phyloP scores from a whole-genome alignment of 2,888 invertebrate species.

The Polyommatus iphigenia region DNA sequence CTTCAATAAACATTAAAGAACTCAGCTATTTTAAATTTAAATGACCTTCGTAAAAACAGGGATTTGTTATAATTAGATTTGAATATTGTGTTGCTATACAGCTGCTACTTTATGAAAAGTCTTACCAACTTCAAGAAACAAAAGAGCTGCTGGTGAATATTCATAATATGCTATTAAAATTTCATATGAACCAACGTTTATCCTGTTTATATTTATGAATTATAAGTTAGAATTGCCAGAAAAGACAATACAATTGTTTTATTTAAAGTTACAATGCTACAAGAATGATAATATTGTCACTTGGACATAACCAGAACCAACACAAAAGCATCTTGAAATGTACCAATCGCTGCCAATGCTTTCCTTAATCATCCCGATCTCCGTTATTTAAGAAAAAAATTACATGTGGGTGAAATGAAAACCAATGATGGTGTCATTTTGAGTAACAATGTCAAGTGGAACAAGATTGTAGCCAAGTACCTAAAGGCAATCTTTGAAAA shows the following conservation, averaged over 20 bases:
- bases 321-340: no score
- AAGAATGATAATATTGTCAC: no score
- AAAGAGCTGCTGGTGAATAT: background rate
- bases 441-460: no score
- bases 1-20: background rate
- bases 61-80: background rate
- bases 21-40: background rate
- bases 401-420: no score
- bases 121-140: background rate
- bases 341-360: no score
- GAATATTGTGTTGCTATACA: background rate
- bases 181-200: background rate
- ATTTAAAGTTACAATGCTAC: background rate
- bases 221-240: background rate
- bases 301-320: background rate
- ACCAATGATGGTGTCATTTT: no score
- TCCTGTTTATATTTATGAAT: background rate
- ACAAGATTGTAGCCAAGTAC: no score
- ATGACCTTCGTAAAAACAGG: background rate
- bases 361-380: no score
- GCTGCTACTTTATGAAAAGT: background rate
- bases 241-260: background rate
- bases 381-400: no score
- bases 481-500: no score
- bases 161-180: slow-evolving; percentile 16